Conservation (phyloP, 2,888 invertebrate species). For the Stenichneumon culpator region DNA sequence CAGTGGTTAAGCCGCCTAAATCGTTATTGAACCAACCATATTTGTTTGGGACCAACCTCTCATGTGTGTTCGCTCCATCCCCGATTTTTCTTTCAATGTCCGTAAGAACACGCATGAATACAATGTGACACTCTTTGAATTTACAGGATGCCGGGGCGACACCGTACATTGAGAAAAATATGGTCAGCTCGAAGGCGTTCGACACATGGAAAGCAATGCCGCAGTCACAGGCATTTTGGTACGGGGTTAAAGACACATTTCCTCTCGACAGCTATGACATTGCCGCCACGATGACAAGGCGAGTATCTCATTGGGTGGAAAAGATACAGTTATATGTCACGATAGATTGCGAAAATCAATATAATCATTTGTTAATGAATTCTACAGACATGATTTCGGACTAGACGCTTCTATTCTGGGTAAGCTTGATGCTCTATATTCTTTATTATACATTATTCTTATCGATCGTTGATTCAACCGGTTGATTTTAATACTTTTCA, state of each 20-base stretch:
- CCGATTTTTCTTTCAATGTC: not conserved
- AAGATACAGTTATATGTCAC: not conserved
- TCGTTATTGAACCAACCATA: no score
- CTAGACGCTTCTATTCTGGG: not conserved
- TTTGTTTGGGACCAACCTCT: no score
- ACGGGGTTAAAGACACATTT: constrained; percentile 17
- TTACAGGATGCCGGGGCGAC: constrained; percentile 4
- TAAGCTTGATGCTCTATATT: not conserved
- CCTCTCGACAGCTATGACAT: constrained; percentile 51
- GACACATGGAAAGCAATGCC: not conserved
- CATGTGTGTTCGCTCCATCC: no score
- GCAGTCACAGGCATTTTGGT: not conserved
- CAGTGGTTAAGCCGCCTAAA: no score
- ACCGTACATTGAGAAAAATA: constrained; percentile 12
- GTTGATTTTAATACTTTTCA: not conserved
- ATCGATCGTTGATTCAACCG: not conserved
- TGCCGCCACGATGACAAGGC: constrained; percentile 47
- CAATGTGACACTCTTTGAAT: not conserved
- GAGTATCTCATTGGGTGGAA: not conserved
- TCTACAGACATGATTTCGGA: constrained; percentile 3
- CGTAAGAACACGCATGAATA: not conserved
- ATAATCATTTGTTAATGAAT: not conserved
- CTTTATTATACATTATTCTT: not conserved
- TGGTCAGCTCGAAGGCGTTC: not conserved
- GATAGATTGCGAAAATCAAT: not conserved